A percentile compares a stretch with the other conserved stretches of the same genome.
Conservation (phyloP, 2,113 vertebrate species). For the Holacanthus passer region DNA sequence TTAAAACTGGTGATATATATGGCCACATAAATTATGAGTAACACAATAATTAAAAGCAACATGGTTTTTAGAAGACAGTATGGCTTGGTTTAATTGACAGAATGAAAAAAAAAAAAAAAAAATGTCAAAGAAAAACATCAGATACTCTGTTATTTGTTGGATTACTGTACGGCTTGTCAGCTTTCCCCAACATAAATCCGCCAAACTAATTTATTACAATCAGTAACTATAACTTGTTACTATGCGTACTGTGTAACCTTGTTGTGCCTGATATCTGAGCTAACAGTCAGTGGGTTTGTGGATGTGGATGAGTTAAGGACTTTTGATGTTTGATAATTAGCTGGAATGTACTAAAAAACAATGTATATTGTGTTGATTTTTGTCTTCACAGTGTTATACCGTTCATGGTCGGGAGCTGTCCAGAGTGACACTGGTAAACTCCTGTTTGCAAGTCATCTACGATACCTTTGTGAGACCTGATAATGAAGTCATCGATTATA, state of each 20-base stretch:
- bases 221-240: background rate
- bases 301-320: background rate
- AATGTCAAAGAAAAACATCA: no score
- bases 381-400: slow-evolving; percentile 84
- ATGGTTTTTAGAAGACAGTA: no score
- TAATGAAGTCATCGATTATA: slow-evolving; percentile 87
- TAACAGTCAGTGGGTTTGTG: background rate
- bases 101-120: no score
- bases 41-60: background rate
- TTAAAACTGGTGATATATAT: background rate
- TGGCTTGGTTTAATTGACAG: background rate
- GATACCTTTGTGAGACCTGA: slow-evolving; percentile 86
- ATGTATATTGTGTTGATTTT: background rate
- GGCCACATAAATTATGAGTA: background rate
- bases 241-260: background rate
- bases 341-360: background rate
- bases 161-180: background rate
- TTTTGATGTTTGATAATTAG: background rate
- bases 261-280: background rate
- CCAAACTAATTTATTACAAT: no score
- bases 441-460: slow-evolving; percentile 84
- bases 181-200: background rate
- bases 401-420: slow-evolving; percentile 85
- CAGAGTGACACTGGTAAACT: slow-evolving; percentile 85
- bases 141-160: background rate